Percentiles rank a stretch among this genome's conserved stretches.
Evolutionary conservation across 1,140 invertebrate species (phyloP).

Genomic region (Drosophila kepulauana): DNA sequence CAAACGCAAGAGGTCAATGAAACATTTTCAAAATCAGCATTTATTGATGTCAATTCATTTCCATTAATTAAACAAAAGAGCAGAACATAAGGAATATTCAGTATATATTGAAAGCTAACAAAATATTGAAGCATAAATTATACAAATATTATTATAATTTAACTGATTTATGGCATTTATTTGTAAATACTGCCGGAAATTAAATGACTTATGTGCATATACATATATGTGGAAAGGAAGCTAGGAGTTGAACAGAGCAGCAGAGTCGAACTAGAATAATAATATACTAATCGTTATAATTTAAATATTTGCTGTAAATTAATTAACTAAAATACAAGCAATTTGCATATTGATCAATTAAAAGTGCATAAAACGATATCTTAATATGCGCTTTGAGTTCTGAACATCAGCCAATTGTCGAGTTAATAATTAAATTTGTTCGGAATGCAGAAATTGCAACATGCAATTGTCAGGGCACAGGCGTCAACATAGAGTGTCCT

Average conservation of each 20-base stretch:
- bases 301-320: neutral
- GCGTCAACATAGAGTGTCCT: constrained; percentile 25
- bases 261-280: neutral
- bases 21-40: neutral
- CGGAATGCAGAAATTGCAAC: constrained; percentile 1
- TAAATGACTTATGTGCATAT: neutral
- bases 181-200: neutral
- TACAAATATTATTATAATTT: neutral
- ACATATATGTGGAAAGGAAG: neutral
- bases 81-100: too few relatives aligned
- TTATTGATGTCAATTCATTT: neutral
- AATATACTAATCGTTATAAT: neutral
- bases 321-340: neutral
- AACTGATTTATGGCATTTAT: neutral
- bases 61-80: neutral
- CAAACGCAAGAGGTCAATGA: neutral
- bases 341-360: neutral
- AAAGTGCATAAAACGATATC: neutral
- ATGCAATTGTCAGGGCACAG: constrained; percentile 17
- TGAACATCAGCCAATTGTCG: neutral
- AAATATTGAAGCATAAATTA: neutral
- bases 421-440: constrained; percentile 36
- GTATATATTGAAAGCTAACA: too few relatives aligned
- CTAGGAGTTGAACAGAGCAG: too few relatives aligned
- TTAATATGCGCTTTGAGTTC: neutral